phyloP scores from a whole-genome alignment of 2,888 invertebrate genomes.

The Andrena haemorrhoa region DNA sequence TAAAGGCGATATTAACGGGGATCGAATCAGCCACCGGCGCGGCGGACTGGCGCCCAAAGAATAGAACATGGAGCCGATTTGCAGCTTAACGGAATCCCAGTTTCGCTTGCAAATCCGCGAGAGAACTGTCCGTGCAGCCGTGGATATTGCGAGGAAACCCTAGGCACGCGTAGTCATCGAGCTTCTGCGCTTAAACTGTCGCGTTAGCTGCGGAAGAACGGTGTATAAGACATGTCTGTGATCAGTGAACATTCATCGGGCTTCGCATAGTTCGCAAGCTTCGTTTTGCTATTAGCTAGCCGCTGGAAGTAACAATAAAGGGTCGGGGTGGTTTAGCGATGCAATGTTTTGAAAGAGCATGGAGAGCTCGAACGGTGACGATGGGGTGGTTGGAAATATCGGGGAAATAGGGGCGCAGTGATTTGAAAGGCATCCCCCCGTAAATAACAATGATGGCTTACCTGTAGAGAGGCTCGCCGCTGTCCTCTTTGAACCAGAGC shows the following conservation, averaged over 20 bases:
- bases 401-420: not conserved
- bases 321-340: no score
- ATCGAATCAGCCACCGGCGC: conserved; percentile 47
- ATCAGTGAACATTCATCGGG: no score
- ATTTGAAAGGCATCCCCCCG: conserved; percentile 31
- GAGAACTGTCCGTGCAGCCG: not conserved
- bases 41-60: conserved; percentile 48
- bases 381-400: not conserved
- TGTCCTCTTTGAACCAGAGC: conserved; percentile 95
- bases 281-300: no score
- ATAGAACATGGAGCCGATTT: conserved; percentile 50
- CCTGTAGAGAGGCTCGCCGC: conserved; percentile 92
- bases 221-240: not conserved
- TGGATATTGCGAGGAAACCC: not conserved
- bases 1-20: conserved; percentile 66
- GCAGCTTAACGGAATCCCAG: conserved; percentile 59
- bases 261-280: no score
- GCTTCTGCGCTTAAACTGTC: not conserved
- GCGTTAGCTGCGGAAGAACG: not conserved
- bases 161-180: conserved; percentile 4
- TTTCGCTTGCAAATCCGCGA: conserved; percentile 27
- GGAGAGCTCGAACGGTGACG: not conserved
- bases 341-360: no score
- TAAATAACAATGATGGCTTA: conserved; percentile 81
- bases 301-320: no score